Evolutionary conservation across 2,797 vertebrate species (phyloP).

Genomic region (Cynopterus sphinx): DNA sequence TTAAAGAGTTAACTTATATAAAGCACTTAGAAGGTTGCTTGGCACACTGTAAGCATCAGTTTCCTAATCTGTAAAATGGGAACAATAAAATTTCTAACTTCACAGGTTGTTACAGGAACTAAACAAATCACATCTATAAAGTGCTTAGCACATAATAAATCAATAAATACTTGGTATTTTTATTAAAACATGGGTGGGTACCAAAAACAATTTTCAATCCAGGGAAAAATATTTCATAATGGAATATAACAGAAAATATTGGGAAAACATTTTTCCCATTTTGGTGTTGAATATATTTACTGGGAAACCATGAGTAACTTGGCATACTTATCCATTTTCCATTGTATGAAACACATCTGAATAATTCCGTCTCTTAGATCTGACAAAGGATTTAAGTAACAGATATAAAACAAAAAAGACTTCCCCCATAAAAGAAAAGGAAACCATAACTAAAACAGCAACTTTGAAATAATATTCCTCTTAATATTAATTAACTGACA

Average conservation of each 20-base stretch:
- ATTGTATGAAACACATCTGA: conserved; percentile 28
- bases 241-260: conserved; percentile 44
- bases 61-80: conserved; percentile 46
- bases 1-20: not conserved
- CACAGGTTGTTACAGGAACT: conserved; percentile 6
- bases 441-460: conserved; percentile 30
- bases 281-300: conserved; percentile 58
- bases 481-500: conserved; percentile 18
- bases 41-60: not conserved
- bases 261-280: conserved; percentile 16
- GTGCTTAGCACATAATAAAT: conserved; percentile 17
- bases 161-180: conserved; percentile 30
- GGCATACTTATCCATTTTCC: conserved; percentile 47
- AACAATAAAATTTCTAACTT: conserved; percentile 22
- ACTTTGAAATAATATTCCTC: conserved; percentile 13
- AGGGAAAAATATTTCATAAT: conserved; percentile 53
- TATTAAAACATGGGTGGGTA: not conserved
- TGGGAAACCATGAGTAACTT: conserved; percentile 47
- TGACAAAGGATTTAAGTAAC: not conserved
- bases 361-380: conserved; percentile 36
- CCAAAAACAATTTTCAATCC: conserved; percentile 32
- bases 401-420: conserved; percentile 30
- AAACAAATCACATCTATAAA: conserved; percentile 20
- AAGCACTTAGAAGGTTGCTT: not conserved
- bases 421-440: not conserved